phyloP scores from a whole-genome alignment of 2,888 invertebrate species.

The Harpalus rubripes region DNA sequence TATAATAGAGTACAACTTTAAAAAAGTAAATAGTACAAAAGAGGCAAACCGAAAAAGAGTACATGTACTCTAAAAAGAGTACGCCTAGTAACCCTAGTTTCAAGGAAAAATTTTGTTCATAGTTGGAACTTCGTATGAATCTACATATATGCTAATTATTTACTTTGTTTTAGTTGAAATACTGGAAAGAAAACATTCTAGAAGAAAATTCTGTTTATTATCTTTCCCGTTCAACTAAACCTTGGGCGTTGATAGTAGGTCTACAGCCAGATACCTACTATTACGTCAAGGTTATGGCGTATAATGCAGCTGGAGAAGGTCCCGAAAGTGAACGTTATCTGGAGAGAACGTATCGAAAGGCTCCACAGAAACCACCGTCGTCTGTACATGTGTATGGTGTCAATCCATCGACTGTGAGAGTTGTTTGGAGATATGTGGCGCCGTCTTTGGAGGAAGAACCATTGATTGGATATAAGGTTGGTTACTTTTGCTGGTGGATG shows the following conservation, averaged over 20 bases:
- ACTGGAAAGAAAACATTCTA: constrained; percentile 89
- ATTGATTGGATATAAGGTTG: constrained; percentile 93
- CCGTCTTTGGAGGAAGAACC: constrained; percentile 95
- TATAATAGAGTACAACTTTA: too few species aligned
- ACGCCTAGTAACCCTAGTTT: too few species aligned
- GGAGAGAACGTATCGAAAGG: constrained; percentile 93
- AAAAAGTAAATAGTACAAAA: too few species aligned
- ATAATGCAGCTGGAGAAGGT: constrained; percentile 97
- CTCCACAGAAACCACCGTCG: constrained; percentile 96
- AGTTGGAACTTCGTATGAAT: background rate
- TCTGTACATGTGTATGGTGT: constrained; percentile 92
- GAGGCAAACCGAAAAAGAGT: too few species aligned
- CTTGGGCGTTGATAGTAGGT: constrained; percentile 95
- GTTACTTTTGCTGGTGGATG: too few species aligned
- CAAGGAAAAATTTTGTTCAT: background rate
- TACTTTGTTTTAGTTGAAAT: constrained; percentile 84
- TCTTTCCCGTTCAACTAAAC: constrained; percentile 89
- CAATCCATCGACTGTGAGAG: constrained; percentile 91
- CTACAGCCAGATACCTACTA: constrained; percentile 95
- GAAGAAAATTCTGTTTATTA: constrained; percentile 91
- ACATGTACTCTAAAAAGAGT: too few species aligned
- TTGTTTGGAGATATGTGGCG: constrained; percentile 96
- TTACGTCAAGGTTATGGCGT: constrained; percentile 95
- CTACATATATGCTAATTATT: too few species aligned
- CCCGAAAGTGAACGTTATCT: constrained; percentile 94